A percentile compares a stretch with the other conserved stretches of the same genome.
phyloP scores from a whole-genome alignment of 2,113 vertebrate genomes.

The Ochotona princeps region DNA sequence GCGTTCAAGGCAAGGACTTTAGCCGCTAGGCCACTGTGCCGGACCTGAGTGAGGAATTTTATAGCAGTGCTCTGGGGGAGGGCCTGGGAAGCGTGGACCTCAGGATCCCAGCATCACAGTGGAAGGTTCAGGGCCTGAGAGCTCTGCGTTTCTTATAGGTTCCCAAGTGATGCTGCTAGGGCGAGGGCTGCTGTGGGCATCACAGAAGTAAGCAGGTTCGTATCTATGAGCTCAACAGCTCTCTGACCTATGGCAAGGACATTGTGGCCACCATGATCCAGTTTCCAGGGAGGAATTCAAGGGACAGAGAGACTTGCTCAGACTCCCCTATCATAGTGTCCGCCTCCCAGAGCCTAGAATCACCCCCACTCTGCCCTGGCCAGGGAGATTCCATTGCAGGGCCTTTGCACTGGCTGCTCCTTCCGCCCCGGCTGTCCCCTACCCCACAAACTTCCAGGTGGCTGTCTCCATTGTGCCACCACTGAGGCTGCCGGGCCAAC shows the following conservation, averaged over 20 bases:
- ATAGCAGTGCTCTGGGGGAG: not conserved
- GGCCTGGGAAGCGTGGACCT: too few relatives aligned
- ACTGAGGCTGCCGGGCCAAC: not conserved
- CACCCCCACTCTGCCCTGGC: not conserved
- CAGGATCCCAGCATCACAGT: too few relatives aligned
- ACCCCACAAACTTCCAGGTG: too few relatives aligned
- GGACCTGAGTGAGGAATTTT: too few relatives aligned
- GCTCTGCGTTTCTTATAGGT: too few relatives aligned
- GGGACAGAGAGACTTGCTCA: not conserved
- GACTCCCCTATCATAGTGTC: too few relatives aligned
- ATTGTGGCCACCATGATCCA: not conserved
- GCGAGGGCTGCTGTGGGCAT: too few relatives aligned
- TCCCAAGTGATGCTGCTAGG: too few relatives aligned
- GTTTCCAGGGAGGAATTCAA: not conserved
- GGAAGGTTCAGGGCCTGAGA: too few relatives aligned
- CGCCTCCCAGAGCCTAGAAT: not conserved
- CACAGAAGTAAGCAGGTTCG: accelerated
- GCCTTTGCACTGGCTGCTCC: not conserved
- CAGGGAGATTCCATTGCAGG: not conserved
- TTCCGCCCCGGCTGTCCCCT: not conserved
- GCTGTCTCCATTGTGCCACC: not conserved
- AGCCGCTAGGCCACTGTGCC: too few relatives aligned
- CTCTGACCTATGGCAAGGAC: not conserved
- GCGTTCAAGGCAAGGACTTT: too few relatives aligned
- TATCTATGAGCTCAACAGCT: not conserved